Percentiles rank a stretch among this genome's conserved stretches.
Evolutionary conservation across 2,888 invertebrate genomes (phyloP).

Genomic region (Ceriagrion tenellum): DNA sequence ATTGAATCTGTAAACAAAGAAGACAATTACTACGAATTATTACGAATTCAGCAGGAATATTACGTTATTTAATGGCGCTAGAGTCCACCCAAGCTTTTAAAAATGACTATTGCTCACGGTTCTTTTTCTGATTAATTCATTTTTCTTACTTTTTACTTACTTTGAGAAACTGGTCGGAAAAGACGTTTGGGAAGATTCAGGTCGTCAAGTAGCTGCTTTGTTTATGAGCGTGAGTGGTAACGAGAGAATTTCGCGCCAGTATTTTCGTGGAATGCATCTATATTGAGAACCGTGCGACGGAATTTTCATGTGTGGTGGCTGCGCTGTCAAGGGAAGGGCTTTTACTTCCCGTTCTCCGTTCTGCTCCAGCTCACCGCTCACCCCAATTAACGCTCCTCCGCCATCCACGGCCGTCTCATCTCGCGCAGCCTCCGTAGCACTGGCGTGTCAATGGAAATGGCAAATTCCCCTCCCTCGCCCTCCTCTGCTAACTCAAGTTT

Average conservation of each 20-base stretch:
- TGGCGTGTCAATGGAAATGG: background rate
- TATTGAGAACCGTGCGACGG: background rate
- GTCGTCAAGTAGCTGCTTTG: background rate
- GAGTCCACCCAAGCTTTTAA: no score
- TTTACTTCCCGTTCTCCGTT: background rate
- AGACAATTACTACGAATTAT: no score
- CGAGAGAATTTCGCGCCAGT: background rate
- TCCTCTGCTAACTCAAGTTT: background rate
- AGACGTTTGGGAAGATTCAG: background rate
- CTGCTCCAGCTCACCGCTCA: background rate
- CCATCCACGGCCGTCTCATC: background rate
- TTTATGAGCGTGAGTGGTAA: background rate
- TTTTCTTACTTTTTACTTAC: no score
- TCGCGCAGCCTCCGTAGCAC: constrained; percentile 24
- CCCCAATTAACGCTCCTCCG: background rate
- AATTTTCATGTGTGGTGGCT: background rate
- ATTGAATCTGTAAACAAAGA: no score
- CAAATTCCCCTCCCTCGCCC: background rate
- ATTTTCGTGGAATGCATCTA: background rate
- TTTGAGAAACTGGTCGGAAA: background rate
- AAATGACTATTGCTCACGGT: no score
- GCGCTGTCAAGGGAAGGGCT: background rate
- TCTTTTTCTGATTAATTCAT: no score
- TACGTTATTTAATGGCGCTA: no score
- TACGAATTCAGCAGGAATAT: no score